phyloP scores from a whole-genome alignment of 2,797 vertebrate species.

The Delichon dasypus region DNA sequence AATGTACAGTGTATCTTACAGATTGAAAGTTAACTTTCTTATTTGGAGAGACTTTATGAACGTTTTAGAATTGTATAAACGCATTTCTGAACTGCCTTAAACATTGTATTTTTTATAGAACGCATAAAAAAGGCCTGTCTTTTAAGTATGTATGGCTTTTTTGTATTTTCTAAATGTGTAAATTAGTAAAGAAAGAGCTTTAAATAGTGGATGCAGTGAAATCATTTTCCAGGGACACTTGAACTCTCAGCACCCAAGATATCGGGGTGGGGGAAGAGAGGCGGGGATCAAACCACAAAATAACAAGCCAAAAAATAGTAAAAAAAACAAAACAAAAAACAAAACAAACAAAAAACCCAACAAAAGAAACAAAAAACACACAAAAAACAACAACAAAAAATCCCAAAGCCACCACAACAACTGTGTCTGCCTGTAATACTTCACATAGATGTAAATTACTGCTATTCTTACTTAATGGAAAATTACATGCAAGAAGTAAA shows the following conservation, averaged over 20 bases:
- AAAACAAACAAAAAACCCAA: conserved; percentile 16
- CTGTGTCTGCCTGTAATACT: conserved; percentile 30
- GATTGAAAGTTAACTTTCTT: conserved; percentile 86
- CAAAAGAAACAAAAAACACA: neutral
- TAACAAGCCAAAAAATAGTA: neutral
- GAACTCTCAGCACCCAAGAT: conserved; percentile 31
- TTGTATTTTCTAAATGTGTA: conserved; percentile 77
- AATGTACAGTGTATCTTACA: conserved; percentile 93
- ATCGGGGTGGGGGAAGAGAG: neutral
- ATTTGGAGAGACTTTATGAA: conserved; percentile 90
- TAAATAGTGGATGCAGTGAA: conserved; percentile 69
- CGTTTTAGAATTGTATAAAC: conserved; percentile 90
- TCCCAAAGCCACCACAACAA: neutral
- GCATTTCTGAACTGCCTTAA: conserved; percentile 92
- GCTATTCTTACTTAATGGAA: conserved; percentile 71
- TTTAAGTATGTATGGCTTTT: conserved; percentile 80
- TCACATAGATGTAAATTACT: conserved; percentile 64
- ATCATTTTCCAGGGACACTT: conserved; percentile 64
- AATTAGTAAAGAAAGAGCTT: conserved; percentile 82
- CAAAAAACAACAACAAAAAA: neutral
- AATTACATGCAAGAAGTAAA: conserved; percentile 72
- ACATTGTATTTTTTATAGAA: conserved; percentile 92
- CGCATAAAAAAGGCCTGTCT: conserved; percentile 83
- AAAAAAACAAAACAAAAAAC: neutral
- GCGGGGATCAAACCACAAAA: neutral